Evolutionary conservation across 2,113 vertebrate genomes (phyloP).

Genomic region (Protobothrops flavoviridis): DNA sequence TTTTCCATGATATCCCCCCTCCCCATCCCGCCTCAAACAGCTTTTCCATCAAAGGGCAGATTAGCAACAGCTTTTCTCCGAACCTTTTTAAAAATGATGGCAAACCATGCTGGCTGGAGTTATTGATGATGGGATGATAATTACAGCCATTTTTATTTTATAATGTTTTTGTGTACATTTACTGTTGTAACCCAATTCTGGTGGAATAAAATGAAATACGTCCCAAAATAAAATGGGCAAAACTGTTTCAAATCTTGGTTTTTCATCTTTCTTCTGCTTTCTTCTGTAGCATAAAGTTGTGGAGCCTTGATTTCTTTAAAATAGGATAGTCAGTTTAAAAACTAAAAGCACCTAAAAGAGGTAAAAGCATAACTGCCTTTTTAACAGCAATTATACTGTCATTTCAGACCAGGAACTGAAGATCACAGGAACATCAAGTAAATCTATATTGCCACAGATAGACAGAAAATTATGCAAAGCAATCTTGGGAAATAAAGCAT

Average conservation of each 20-base stretch:
- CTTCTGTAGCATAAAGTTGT: not conserved
- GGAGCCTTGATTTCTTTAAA: not conserved
- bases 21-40: not conserved
- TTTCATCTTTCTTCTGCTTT: not conserved
- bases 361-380: not conserved
- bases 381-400: not conserved
- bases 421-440: slow-evolving; percentile 31
- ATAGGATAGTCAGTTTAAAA: slow-evolving; percentile 1
- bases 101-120: not conserved
- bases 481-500: slow-evolving; percentile 33
- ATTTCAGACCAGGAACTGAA: slow-evolving; percentile 4
- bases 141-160: not conserved
- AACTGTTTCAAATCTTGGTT: not conserved
- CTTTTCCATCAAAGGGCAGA: not conserved
- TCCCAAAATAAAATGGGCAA: not conserved
- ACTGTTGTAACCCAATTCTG: not conserved
- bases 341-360: slow-evolving; percentile 5
- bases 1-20: not conserved
- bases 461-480: slow-evolving; percentile 38
- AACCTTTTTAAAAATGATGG: not conserved
- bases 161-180: not conserved
- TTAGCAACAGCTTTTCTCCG: not conserved
- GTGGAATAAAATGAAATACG: not conserved
- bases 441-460: slow-evolving; percentile 14
- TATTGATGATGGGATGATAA: not conserved